These are phyloP conservation scores for Parnassius smintheus DNA, from an alignment of 2,888 invertebrate species.

Conservation along the genomic window DNA sequence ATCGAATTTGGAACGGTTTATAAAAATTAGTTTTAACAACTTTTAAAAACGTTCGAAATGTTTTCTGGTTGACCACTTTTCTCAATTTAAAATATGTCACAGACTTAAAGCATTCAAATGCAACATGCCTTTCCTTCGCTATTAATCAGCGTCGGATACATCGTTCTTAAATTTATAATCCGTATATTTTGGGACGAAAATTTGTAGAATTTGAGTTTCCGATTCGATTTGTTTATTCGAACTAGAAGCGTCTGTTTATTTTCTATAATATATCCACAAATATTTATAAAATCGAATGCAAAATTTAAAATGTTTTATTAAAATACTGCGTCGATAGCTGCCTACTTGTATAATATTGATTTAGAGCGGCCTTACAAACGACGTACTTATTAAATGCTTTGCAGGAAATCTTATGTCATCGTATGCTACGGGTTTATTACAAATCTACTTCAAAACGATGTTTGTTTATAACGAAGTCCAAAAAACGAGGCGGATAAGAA, in stretches of 20 bases:
- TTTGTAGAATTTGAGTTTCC: slow-evolving; percentile 25
- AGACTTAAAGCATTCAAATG: slow-evolving; percentile 5
- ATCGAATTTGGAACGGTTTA: too few relatives aligned
- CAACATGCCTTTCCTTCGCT: background rate
- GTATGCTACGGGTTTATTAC: slow-evolving; percentile 16
- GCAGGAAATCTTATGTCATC: slow-evolving; percentile 18
- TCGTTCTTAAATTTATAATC: slow-evolving; percentile 20
- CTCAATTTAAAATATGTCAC: slow-evolving; percentile 14
- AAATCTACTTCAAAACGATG: slow-evolving; percentile 20
- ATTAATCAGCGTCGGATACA: slow-evolving; percentile 17
- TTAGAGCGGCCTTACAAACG: slow-evolving; percentile 7
- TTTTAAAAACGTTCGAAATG: background rate
- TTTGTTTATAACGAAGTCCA: too few relatives aligned
- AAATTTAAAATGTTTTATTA: slow-evolving; percentile 14
- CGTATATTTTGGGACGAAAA: slow-evolving; percentile 15
- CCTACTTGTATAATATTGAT: slow-evolving; percentile 19
- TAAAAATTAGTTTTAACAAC: background rate
- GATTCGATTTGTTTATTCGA: slow-evolving; percentile 31
- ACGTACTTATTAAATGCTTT: slow-evolving; percentile 9
- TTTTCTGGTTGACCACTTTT: slow-evolving; percentile 3
- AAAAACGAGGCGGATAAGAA: too few relatives aligned
- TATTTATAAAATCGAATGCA: slow-evolving; percentile 23
- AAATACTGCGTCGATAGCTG: slow-evolving; percentile 8
- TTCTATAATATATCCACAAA: slow-evolving; percentile 24
- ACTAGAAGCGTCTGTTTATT: slow-evolving; percentile 33